Evolutionary conservation across 2,113 vertebrate species (phyloP), one percentile per base, ranked within the genome.

Genomic region (Procavia capensis): DNA sequence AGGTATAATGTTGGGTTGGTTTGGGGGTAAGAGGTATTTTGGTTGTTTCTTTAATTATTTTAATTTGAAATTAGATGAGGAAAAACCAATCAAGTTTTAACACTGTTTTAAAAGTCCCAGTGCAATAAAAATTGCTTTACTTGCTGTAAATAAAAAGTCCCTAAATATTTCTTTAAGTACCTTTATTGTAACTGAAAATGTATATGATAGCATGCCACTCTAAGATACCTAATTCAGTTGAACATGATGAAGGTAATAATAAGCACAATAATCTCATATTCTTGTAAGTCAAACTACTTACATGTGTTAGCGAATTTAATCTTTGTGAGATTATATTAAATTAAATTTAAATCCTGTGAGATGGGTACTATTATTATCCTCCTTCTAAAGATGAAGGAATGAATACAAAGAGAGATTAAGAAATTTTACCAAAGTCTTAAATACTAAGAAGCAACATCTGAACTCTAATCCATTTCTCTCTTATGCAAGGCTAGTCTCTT

Each of bases 61-160:
- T 88, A 54, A 88, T 95, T 80, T 88, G 79, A 87, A 96, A 89
- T 45, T 93, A 88, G 59, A 86, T 43, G 72, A 76, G 6, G 20
- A 83, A 59, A 8, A 39, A 64, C 72, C 1, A 3, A 6, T 54
- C 75, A 54, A 34, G 47, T 90, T 54, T 41, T 50, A 45, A 92
- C 61, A 36, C 43, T 47, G 78, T 20, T 34, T 54, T 76, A n/a
- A 41, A 80, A 83, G 78, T 75, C 39, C 24, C 27, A 9, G 39
- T 39, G 25, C 63, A 84, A 27, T 61, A 59, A 50, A 24, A 82
- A 88, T 43, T 41, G 72, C 39, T 74, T 88, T 88, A 74, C 29
- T 54, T 29, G 17, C 70, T 75, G 39, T 74, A 76, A 76, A 88
- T 16, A 88, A 27, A 24, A 25, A 86, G 17, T 24, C 31, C 5